Evolutionary conservation across 1,140 invertebrate genomes (phyloP).

Genomic region (Venturia canescens): DNA sequence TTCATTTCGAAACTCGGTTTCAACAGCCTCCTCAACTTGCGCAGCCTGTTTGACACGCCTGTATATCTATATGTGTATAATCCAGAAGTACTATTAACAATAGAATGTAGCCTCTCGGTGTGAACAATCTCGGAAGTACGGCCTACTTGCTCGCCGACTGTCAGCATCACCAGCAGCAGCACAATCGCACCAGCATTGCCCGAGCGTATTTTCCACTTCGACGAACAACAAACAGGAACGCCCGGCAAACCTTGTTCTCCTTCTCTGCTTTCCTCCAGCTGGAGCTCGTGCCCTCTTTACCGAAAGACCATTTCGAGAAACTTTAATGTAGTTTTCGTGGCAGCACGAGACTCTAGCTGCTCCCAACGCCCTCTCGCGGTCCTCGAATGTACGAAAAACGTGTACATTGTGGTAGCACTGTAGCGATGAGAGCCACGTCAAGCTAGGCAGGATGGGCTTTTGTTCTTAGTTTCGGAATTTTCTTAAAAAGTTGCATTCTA

Average conservation of each 20-base stretch:
- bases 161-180: constrained; percentile 18
- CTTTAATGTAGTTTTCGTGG: constrained; percentile 56
- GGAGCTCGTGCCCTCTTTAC: neutral
- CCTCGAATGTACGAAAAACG: constrained; percentile 20
- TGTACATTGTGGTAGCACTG: neutral
- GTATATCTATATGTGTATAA: neutral
- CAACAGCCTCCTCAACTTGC: neutral
- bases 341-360: neutral
- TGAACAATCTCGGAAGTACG: constrained; percentile 45
- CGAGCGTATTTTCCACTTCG: constrained; percentile 41
- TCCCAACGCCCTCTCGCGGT: neutral
- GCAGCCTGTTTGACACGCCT: neutral
- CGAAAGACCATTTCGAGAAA: constrained; percentile 49
- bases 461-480: no score
- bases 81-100: neutral
- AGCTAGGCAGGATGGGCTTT: neutral
- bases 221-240: constrained; percentile 37
- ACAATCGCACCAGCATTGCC: constrained; percentile 15
- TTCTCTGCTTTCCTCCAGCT: neutral
- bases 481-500: neutral
- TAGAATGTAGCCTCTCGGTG: constrained; percentile 21
- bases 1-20: constrained; percentile 18
- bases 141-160: constrained; percentile 34
- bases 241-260: neutral
- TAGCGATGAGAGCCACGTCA: neutral